Evolutionary conservation across 2,113 vertebrate species (phyloP).

Genomic region (Centropus bengalensis): DNA sequence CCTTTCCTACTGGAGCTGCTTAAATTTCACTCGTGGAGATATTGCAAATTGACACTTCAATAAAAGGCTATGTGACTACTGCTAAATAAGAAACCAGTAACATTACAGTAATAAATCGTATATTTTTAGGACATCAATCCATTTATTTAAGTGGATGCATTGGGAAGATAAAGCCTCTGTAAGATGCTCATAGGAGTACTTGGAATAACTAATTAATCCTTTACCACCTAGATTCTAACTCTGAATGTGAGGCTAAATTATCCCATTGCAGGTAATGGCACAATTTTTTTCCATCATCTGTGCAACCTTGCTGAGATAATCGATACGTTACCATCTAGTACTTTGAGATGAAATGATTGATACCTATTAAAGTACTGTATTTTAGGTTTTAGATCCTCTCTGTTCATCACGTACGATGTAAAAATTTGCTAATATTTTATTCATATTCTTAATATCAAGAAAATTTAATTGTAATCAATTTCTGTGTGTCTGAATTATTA

Average conservation of each 20-base stretch:
- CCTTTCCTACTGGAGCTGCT: background rate
- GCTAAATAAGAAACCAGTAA: background rate
- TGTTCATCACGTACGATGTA: background rate
- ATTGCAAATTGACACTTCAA: accelerated
- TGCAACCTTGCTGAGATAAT: background rate
- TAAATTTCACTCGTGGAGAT: background rate
- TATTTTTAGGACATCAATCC: background rate
- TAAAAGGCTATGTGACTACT: background rate
- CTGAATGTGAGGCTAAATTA: background rate
- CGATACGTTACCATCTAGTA: accelerated
- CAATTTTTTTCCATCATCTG: background rate
- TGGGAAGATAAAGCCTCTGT: background rate
- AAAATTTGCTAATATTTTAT: background rate
- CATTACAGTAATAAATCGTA: background rate
- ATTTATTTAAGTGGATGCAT: background rate
- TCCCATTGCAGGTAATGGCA: background rate
- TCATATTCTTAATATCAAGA: background rate
- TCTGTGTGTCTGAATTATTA: background rate
- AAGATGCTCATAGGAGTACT: background rate
- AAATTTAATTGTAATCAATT: background rate
- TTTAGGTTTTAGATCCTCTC: background rate
- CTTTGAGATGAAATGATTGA: background rate
- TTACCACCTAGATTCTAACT: background rate
- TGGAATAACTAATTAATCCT: background rate
- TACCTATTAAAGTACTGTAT: background rate